These are phyloP conservation scores for Heterotis niloticus DNA, from an alignment of 2,113 vertebrate genomes.

Conservation along the genomic window DNA sequence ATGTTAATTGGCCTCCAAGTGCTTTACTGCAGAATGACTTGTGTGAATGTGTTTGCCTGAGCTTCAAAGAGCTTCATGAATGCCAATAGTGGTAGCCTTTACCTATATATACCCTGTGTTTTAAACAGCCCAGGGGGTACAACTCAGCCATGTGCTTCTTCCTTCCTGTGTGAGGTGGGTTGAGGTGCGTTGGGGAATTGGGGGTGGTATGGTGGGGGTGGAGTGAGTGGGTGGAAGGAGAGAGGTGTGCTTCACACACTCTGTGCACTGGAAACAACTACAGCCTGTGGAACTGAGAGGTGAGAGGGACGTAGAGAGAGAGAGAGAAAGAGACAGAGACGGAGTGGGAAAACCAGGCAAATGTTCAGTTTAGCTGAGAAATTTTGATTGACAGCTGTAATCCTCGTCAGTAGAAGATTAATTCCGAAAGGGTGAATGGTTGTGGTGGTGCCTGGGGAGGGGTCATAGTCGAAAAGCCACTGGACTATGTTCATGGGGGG, in stretches of 20 bases:
- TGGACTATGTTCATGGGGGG: constrained; percentile 17
- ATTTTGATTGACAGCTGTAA: constrained; percentile 43
- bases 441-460: not conserved
- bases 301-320: not conserved
- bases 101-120: constrained; percentile 35
- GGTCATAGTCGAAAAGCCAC: constrained; percentile 2
- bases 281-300: constrained; percentile 24
- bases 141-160: constrained; percentile 9
- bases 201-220: constrained; percentile 7
- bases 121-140: constrained; percentile 26
- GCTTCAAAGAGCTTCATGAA: constrained; percentile 32
- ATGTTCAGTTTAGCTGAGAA: constrained; percentile 34
- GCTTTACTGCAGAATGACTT: not conserved
- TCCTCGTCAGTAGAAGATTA: constrained; percentile 42
- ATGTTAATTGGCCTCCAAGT: too few species aligned
- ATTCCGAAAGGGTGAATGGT: constrained; percentile 29
- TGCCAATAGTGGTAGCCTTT: constrained; percentile 37
- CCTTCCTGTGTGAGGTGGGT: constrained; percentile 31
- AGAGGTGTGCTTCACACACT: constrained; percentile 22
- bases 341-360: constrained; percentile 29
- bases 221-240: constrained; percentile 29
- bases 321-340: constrained; percentile 21
- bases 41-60: not conserved
- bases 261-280: constrained; percentile 7
- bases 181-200: constrained; percentile 15